A percentile compares a stretch with the other conserved stretches of the same genome.
phyloP scores from a whole-genome alignment of 2,797 vertebrate genomes.

The Carcharodon carcharias region DNA sequence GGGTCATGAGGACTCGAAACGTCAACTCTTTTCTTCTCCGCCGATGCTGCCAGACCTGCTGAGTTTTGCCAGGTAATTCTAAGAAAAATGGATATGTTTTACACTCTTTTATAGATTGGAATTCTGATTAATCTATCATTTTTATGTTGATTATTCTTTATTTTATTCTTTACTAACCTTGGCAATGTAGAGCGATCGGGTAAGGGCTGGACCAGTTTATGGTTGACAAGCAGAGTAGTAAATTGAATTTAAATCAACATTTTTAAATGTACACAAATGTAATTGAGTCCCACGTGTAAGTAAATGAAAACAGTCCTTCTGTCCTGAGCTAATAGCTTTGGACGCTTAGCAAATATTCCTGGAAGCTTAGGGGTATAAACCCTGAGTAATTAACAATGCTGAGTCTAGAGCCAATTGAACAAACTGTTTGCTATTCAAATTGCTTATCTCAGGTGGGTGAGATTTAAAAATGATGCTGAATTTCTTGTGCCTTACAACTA shows the following conservation, averaged over 20 bases:
- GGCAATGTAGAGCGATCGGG: neutral
- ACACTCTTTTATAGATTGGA: neutral
- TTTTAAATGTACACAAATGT: neutral
- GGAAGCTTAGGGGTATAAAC: neutral
- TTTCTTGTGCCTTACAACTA: neutral
- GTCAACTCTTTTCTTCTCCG: no score
- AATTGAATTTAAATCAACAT: neutral
- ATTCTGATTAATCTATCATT: neutral
- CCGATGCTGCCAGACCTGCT: no score
- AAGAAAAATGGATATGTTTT: neutral
- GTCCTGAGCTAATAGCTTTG: neutral
- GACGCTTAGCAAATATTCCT: neutral
- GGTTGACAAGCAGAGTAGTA: neutral
- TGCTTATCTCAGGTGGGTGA: neutral
- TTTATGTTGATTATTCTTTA: neutral
- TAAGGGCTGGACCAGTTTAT: neutral
- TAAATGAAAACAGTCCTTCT: neutral
- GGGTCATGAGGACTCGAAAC: no score
- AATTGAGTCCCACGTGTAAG: neutral
- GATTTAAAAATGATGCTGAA: neutral
- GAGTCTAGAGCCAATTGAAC: neutral
- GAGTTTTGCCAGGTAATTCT: no score
- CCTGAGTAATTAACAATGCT: neutral
- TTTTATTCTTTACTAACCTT: neutral
- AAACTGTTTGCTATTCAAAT: neutral